phyloP scores from a whole-genome alignment of 2,888 invertebrate species.

The Diadromus collaris region DNA sequence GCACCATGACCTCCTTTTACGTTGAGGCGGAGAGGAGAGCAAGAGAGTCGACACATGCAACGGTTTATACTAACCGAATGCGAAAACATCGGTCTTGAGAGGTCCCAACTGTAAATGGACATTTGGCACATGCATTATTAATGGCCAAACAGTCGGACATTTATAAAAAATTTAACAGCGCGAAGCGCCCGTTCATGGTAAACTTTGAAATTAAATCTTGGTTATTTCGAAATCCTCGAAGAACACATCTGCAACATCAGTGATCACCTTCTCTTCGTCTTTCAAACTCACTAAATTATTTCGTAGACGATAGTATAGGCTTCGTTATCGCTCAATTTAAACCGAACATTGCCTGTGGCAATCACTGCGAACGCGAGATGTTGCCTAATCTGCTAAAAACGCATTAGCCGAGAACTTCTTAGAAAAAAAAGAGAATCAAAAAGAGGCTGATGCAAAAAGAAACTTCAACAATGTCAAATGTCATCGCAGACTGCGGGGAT shows the following conservation, averaged over 20 bases:
- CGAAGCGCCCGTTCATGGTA: constrained; percentile 62
- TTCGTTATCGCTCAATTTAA: not conserved
- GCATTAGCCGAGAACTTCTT: not conserved
- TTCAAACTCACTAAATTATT: not conserved
- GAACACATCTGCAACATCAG: not conserved
- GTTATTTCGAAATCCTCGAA: not conserved
- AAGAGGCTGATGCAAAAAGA: not conserved
- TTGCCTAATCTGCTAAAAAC: constrained; percentile 1
- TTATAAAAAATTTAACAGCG: constrained; percentile 59
- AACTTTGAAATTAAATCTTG: not conserved
- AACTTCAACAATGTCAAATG: not conserved
- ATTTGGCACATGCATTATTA: constrained; percentile 54
- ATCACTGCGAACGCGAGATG: not conserved
- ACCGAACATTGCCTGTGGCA: not conserved
- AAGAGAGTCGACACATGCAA: constrained; percentile 69
- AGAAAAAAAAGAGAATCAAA: not conserved
- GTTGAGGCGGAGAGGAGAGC: constrained; percentile 43
- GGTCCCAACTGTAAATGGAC: constrained; percentile 48
- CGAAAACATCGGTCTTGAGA: constrained; percentile 76
- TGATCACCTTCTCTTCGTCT: not conserved
- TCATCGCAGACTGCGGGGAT: not conserved
- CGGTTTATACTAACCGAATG: constrained; percentile 76
- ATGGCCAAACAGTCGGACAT: constrained; percentile 44
- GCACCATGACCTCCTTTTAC: constrained; percentile 79
- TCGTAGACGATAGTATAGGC: not conserved